Conservation (phyloP, 2,888 invertebrate genomes). For the Hydroisotoma schaefferi region DNA sequence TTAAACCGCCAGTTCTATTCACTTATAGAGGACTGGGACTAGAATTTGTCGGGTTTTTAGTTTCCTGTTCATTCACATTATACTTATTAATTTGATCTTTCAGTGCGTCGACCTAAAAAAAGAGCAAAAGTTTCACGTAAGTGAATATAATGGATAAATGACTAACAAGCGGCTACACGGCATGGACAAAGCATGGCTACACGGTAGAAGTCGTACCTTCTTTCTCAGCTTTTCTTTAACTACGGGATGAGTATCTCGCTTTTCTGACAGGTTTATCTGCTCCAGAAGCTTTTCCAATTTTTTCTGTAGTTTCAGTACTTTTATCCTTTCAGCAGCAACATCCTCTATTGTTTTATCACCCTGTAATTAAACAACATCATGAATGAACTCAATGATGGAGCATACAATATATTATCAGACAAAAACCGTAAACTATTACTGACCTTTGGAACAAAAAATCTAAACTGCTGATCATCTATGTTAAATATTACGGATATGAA, state of each 20-base stretch:
- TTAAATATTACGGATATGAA: constrained; percentile 24
- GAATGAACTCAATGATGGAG: too few relatives aligned
- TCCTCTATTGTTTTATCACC: neutral
- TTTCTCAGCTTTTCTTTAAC: constrained; percentile 36
- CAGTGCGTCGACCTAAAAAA: constrained; percentile 26
- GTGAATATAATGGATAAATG: neutral
- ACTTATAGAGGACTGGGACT: too few relatives aligned
- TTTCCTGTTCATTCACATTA: neutral
- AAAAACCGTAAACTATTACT: too few relatives aligned
- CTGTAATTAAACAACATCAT: constrained; percentile 16
- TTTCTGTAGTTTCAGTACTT: constrained; percentile 29
- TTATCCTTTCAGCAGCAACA: neutral
- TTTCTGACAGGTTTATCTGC: constrained; percentile 28
- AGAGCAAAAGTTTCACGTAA: neutral
- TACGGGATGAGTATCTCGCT: constrained; percentile 28
- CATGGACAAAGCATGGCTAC: too few relatives aligned
- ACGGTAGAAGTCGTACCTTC: constrained; percentile 18
- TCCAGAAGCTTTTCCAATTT: constrained; percentile 32
- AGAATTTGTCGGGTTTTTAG: neutral
- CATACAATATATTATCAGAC: too few relatives aligned
- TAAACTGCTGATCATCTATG: constrained; percentile 16
- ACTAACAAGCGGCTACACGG: too few relatives aligned
- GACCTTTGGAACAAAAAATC: constrained; percentile 12
- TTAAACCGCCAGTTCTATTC: too few relatives aligned
- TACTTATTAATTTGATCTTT: constrained; percentile 27